Conservation (phyloP, 1,140 invertebrate genomes). For the Akabosia matsudoensis region DNA sequence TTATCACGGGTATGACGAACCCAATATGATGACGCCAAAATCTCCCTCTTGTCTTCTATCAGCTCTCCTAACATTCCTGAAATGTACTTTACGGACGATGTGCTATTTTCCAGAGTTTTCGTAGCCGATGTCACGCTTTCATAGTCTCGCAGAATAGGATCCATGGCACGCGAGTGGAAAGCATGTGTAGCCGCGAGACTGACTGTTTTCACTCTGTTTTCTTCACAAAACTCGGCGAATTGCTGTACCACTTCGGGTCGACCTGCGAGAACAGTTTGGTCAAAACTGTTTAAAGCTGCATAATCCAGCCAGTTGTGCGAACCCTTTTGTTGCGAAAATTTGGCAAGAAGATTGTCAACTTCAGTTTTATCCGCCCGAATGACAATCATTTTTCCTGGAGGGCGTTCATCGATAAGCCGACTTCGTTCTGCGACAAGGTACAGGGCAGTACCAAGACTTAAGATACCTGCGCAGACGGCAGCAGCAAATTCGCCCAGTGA, state of each 20-base stretch:
- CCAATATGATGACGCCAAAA: neutral
- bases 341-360: neutral
- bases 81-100: neutral
- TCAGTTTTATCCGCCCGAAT: neutral
- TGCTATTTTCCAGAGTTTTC: neutral
- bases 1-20: neutral
- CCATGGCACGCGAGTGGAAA: neutral
- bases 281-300: neutral
- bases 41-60: neutral
- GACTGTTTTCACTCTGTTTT: neutral
- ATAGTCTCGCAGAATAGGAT: neutral
- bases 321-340: neutral
- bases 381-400: conserved; percentile 35
- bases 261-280: neutral
- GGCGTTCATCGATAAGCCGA: conserved; percentile 24
- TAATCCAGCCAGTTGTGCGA: neutral
- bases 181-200: neutral
- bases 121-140: neutral
- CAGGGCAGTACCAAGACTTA: conserved; percentile 27
- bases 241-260: neutral
- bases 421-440: conserved; percentile 22
- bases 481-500: conserved; percentile 40
- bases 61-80: neutral
- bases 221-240: neutral
- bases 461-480: conserved; percentile 21